Evolutionary conservation across 1,140 invertebrate genomes (phyloP).

Genomic region (Hycleus phaleratus): DNA sequence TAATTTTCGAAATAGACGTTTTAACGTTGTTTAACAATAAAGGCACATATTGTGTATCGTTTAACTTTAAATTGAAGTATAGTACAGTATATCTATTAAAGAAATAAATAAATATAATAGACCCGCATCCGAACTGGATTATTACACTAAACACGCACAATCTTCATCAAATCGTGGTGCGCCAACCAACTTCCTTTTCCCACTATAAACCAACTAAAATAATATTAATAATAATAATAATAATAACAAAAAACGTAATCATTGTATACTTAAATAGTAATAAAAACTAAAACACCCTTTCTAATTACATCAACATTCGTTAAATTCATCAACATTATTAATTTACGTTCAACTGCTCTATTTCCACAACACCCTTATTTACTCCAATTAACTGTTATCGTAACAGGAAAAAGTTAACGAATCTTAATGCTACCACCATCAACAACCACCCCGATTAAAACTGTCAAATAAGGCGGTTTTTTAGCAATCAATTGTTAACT

Average conservation of each 20-base stretch:
- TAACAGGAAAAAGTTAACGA: too few relatives aligned
- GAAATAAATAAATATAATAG: conserved; percentile 7
- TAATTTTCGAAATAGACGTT: too few relatives aligned
- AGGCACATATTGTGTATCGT: conserved; percentile 1
- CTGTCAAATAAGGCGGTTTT: too few relatives aligned
- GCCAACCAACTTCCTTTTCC: conserved; percentile 2
- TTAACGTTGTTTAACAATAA: too few relatives aligned
- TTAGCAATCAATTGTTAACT: too few relatives aligned
- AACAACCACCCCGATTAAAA: too few relatives aligned
- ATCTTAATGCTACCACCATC: too few relatives aligned
- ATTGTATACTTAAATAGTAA: too few relatives aligned
- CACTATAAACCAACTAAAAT: too few relatives aligned
- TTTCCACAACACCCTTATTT: conserved; percentile 13
- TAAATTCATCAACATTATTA: neutral
- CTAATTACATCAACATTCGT: too few relatives aligned
- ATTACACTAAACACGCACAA: conserved; percentile 6
- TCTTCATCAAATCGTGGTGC: conserved; percentile 8
- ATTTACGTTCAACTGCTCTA: neutral
- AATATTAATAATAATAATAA: too few relatives aligned
- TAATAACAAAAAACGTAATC: too few relatives aligned
- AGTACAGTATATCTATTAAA: conserved; percentile 14
- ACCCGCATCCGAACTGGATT: conserved; percentile 6
- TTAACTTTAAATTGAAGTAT: conserved; percentile 10
- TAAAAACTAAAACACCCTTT: conserved; percentile 2
- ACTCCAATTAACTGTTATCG: conserved; percentile 1